These are phyloP conservation scores for Sigmodon hispidus DNA, from an alignment of 2,113 vertebrate genomes.

Conservation along the genomic window DNA sequence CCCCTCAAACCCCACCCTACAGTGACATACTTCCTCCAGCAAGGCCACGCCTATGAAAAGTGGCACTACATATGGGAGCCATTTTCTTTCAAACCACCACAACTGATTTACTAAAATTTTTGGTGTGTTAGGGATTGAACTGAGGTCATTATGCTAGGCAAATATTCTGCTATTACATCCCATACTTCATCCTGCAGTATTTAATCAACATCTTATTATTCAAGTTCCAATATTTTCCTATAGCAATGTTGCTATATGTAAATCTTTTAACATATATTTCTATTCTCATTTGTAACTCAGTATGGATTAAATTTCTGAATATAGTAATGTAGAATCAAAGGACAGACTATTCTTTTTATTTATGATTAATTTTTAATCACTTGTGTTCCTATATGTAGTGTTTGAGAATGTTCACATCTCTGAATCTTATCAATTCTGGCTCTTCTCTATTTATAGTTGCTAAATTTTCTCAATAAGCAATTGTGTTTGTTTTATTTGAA, in stretches of 20 bases:
- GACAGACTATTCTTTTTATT: background rate
- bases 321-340: constrained; percentile 19
- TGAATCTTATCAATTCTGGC: constrained; percentile 1
- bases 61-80: background rate
- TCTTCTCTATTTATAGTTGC: background rate
- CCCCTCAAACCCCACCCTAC: background rate
- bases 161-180: background rate
- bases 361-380: constrained; percentile 40
- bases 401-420: background rate
- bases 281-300: constrained; percentile 35
- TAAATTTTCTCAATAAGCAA: constrained; percentile 38
- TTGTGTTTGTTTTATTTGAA: background rate
- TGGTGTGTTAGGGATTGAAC: background rate
- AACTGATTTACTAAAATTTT: background rate
- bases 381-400: background rate
- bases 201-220: background rate
- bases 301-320: constrained; percentile 19
- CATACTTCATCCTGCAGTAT: background rate
- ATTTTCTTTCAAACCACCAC: background rate
- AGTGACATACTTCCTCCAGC: background rate
- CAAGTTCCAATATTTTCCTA: constrained; percentile 18
- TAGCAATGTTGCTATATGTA: constrained; percentile 14
- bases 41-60: background rate
- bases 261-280: background rate
- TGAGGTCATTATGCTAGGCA: background rate